phyloP scores from a whole-genome alignment of 2,113 vertebrate species.

The Microtus oregoni region DNA sequence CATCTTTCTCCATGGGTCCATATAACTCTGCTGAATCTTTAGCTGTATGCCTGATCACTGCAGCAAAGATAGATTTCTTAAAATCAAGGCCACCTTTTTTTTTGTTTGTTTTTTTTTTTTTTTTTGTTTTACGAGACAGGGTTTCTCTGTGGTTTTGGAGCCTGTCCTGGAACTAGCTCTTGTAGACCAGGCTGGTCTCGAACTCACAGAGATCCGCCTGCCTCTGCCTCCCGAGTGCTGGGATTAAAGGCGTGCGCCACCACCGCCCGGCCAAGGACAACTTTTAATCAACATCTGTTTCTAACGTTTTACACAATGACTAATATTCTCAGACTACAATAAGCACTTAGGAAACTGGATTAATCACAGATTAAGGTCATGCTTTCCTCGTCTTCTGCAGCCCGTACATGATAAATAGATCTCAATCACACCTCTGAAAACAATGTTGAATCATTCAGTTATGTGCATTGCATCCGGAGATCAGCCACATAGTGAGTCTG shows the following conservation, averaged over 20 bases:
- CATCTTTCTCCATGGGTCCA: not conserved
- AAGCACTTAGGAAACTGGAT: not conserved
- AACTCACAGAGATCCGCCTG: no score
- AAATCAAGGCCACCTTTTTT: no score
- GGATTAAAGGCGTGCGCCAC: no score
- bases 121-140: no score
- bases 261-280: no score
- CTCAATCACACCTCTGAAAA: slow-evolving; percentile 12
- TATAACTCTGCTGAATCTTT: not conserved
- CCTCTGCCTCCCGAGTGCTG: no score
- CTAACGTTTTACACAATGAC: not conserved
- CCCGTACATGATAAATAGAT: not conserved
- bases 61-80: not conserved
- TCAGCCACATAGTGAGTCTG: not conserved
- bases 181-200: no score
- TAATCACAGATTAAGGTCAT: not conserved
- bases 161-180: no score
- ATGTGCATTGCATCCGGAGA: not conserved
- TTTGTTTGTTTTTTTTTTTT: no score
- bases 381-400: not conserved
- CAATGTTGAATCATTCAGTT: not conserved
- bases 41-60: not conserved
- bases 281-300: not conserved
- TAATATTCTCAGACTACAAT: not conserved
- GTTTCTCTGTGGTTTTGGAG: no score